These are phyloP conservation scores for Heliconius congener DNA, from an alignment of 1,140 invertebrate genomes.

Conservation along the genomic window DNA sequence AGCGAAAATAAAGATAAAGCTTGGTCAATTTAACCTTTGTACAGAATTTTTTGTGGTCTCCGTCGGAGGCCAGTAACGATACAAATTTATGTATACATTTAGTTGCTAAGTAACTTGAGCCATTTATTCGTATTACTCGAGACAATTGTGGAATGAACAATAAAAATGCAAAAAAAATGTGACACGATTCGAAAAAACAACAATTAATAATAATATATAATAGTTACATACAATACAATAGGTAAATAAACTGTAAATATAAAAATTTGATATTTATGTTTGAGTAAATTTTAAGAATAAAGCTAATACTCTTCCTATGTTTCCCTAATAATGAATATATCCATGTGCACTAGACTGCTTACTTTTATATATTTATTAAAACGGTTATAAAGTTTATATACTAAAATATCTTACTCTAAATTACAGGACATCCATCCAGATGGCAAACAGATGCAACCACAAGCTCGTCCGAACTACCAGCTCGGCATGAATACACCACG, in stretches of 20 bases:
- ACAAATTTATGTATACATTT: not conserved
- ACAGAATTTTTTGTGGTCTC: not conserved
- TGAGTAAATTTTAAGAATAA: slow-evolving; percentile 41
- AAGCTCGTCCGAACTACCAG: slow-evolving; percentile 52
- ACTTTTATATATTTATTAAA: not conserved
- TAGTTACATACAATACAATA: not conserved
- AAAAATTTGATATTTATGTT: not conserved
- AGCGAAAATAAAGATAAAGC: slow-evolving; percentile 32
- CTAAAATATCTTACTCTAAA: not conserved
- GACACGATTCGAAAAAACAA: not conserved
- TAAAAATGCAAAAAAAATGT: not conserved
- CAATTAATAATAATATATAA: no score
- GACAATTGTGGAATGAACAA: not conserved
- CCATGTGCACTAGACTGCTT: slow-evolving; percentile 42
- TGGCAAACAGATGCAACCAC: slow-evolving; percentile 39
- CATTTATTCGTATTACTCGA: not conserved
- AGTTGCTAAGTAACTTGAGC: not conserved
- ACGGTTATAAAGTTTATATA: not conserved
- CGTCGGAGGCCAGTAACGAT: not conserved
- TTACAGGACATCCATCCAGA: slow-evolving; percentile 59
- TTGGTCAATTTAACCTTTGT: slow-evolving; percentile 22
- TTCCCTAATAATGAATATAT: not conserved
- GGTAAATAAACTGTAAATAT: not conserved
- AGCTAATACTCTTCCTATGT: slow-evolving; percentile 45
- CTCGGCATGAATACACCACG: slow-evolving; percentile 48